A percentile compares a stretch with the other conserved stretches of the same genome.
Conservation (phyloP, 2,797 vertebrate species). For the Erethizon dorsatum region DNA sequence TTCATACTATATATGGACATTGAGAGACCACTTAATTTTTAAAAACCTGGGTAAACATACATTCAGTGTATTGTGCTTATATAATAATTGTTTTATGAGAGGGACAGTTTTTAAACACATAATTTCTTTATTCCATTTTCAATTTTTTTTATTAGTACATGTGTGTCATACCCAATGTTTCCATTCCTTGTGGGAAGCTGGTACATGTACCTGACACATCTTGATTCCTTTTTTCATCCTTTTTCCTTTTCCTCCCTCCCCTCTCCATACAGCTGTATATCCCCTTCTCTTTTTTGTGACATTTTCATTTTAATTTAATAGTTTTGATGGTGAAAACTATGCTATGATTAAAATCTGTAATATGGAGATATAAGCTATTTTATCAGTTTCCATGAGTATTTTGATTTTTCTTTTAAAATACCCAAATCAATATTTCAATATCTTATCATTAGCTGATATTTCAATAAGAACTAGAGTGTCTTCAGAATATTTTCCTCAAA, state of each 20-base stretch:
- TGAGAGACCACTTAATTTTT: not conserved
- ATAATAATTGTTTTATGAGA: not conserved
- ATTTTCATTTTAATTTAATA: conserved; percentile 36
- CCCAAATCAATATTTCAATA: conserved; percentile 1
- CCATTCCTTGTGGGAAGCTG: not conserved
- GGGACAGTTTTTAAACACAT: not conserved
- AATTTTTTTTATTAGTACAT: not conserved
- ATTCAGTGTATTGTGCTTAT: not conserved
- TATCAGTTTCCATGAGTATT: not conserved
- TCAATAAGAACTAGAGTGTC: conserved; percentile 25
- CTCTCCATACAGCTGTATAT: not conserved
- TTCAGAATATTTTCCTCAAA: conserved; percentile 51
- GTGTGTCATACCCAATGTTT: not conserved
- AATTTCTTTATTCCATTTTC: not conserved
- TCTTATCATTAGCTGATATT: conserved; percentile 15
- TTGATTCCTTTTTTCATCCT: not conserved
- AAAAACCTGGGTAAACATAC: not conserved
- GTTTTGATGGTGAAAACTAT: not conserved
- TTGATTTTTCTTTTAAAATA: conserved; percentile 59
- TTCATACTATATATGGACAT: not conserved
- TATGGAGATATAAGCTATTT: not conserved
- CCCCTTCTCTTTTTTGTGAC: not conserved
- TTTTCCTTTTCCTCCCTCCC: not conserved
- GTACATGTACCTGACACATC: not conserved
- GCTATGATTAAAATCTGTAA: not conserved